phyloP scores from a whole-genome alignment of 92 coral and sea anemone genomes.

The Paramuricea clavata region DNA sequence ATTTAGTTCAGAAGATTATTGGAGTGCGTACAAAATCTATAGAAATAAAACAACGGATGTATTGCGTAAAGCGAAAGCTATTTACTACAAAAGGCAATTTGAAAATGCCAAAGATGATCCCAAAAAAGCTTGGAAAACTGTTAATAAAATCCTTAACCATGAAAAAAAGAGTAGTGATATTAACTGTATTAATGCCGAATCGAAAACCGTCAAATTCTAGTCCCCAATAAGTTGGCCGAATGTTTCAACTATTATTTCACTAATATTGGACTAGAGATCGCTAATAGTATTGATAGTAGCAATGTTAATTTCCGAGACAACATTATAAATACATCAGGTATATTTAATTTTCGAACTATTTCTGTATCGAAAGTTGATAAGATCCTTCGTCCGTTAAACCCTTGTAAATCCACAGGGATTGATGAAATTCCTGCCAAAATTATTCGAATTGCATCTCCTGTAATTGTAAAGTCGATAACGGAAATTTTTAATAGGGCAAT shows the following conservation, averaged over 20 bases:
- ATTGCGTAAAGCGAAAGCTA: no score
- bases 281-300: background rate
- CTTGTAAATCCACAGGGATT: slow-evolving; percentile 39
- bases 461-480: slow-evolving; percentile 14
- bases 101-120: no score
- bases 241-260: background rate
- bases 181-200: background rate
- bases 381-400: background rate
- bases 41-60: no score
- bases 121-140: no score
- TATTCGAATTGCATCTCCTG: slow-evolving; percentile 43
- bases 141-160: no score
- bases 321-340: background rate
- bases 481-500: slow-evolving; percentile 48
- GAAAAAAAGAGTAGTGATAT: background rate
- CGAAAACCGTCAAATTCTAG: background rate
- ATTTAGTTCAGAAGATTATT: slow-evolving; percentile 35
- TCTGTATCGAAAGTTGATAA: background rate
- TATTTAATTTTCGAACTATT: background rate
- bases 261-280: background rate
- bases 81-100: no score
- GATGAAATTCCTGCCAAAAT: slow-evolving; percentile 45
- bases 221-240: background rate
- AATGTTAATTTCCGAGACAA: background rate
- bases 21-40: slow-evolving; percentile 40